Conservation (phyloP, 2,888 invertebrate species). For the Octodonta nipae region DNA sequence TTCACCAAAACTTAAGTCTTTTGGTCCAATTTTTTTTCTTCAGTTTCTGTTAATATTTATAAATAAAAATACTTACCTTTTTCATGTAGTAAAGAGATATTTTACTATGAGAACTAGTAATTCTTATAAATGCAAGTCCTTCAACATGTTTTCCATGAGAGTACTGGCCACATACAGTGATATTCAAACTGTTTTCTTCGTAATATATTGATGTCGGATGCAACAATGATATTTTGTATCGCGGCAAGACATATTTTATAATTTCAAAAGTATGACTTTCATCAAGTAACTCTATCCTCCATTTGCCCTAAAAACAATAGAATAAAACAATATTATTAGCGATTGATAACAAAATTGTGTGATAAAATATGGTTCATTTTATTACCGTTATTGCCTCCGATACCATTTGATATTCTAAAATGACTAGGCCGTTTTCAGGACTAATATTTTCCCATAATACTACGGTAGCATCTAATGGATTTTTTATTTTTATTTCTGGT, state of each 20-base stretch:
- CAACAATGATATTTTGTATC: constrained; percentile 43
- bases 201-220: constrained; percentile 40
- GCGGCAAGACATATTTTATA: constrained; percentile 43
- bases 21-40: background rate
- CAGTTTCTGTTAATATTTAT: constrained; percentile 1
- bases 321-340: no score
- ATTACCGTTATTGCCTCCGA: constrained; percentile 28
- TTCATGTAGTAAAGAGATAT: constrained; percentile 21
- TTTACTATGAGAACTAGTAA: constrained; percentile 20
- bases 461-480: constrained; percentile 48
- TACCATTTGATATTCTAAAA: constrained; percentile 32
- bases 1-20: no score
- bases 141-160: constrained; percentile 48
- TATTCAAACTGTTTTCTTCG: constrained; percentile 34
- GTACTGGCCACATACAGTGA: constrained; percentile 45
- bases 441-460: constrained; percentile 50
- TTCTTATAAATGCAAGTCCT: constrained; percentile 39
- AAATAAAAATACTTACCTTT: constrained; percentile 18
- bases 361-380: no score
- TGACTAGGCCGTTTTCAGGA: constrained; percentile 48
- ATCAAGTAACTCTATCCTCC: constrained; percentile 38
- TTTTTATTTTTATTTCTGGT: constrained; percentile 50
- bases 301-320: constrained; percentile 37
- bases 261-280: constrained; percentile 39
- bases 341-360: constrained; percentile 1